Base-by-base conservation (phyloP, 1,140 invertebrate genomes). In the Wasmannia auropunctata region DNA sequence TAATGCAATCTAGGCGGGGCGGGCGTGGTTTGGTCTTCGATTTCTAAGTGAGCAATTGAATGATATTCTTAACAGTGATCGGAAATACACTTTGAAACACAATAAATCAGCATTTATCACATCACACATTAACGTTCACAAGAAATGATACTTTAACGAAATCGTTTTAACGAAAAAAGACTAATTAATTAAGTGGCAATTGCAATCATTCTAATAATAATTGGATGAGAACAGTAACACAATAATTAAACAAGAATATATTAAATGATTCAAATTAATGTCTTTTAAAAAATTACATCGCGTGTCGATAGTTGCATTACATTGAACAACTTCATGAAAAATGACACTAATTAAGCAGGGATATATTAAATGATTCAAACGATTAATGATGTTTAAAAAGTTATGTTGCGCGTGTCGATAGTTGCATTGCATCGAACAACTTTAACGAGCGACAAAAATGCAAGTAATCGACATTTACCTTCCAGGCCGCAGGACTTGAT, bases 401-500 rank as follows among this genome's bases (percentile, higher is more conserved):
- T n/a, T n/a, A 76, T 58, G n/a, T 34, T 16, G 6, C 19, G 3
- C 19, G 8, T 56, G n/a, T 43, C 7, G n/a, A 31, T 46, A 54
- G 10, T 54, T 28, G 22, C n/a, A 11, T 54, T 28, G 22, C n/a
- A 11, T n/a, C n/a, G 22, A 49, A 10, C 22, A 14, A 34, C 19
- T 56, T 56, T 22, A 31, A 6, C 25, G 25, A 83, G n/a, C 6
- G 37, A 65, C 43, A 43, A 70, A 74, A 79, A 74, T 87, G 43
- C 6, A 22, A n/a, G 58, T 76, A 76, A 51, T 85, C 25, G 16
- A 22, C 34, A 89, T 92, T 67, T 94, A 97, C 97, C 97, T 85
- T 96, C 96, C 22, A 90, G 65, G 83, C 96, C 97, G 91, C 97
- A 98, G 2, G 97, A 96, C 89, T 96, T 97, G 77, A 99, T 98